Percentiles rank a stretch among this genome's conserved stretches.
phyloP scores from a whole-genome alignment of 2,888 invertebrate species.

The Cosmia trapezina region DNA sequence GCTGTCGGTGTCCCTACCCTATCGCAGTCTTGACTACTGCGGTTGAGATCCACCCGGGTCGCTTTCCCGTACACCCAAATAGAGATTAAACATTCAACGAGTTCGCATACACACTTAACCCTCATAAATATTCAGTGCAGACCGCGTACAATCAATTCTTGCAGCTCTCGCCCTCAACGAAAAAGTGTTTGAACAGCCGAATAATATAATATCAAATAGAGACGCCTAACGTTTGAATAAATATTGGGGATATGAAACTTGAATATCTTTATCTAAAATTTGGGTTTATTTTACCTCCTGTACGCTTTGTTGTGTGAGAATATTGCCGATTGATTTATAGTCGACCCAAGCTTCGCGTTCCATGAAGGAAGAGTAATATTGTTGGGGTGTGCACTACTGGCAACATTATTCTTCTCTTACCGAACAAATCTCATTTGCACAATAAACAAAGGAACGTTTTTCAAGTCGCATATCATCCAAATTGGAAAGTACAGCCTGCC shows the following conservation, averaged over 20 bases:
- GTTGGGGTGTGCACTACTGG: not conserved
- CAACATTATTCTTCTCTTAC: not conserved
- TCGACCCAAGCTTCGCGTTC: constrained; percentile 21
- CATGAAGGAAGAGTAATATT: constrained; percentile 30
- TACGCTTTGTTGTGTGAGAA: constrained; percentile 59
- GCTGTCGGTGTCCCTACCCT: constrained; percentile 51
- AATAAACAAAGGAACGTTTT: not conserved
- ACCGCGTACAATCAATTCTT: constrained; percentile 89
- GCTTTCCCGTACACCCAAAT: constrained; percentile 78
- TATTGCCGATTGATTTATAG: constrained; percentile 60
- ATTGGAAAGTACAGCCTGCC: constrained; percentile 3
- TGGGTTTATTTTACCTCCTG: constrained; percentile 59
- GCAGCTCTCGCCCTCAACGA: constrained; percentile 78
- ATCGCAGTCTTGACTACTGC: constrained; percentile 64
- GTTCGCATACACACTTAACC: constrained; percentile 89
- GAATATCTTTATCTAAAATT: constrained; percentile 69
- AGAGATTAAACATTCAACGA: constrained; percentile 90
- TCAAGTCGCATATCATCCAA: not conserved
- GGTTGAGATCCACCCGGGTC: constrained; percentile 66
- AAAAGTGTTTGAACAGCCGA: constrained; percentile 86
- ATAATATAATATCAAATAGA: constrained; percentile 86
- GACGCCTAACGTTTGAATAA: constrained; percentile 82
- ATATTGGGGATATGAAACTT: constrained; percentile 76
- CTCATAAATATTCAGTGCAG: constrained; percentile 88
- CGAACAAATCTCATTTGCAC: not conserved